Base-by-base conservation (phyloP, 1,140 invertebrate species). In the Lepidurus packardi region DNA sequence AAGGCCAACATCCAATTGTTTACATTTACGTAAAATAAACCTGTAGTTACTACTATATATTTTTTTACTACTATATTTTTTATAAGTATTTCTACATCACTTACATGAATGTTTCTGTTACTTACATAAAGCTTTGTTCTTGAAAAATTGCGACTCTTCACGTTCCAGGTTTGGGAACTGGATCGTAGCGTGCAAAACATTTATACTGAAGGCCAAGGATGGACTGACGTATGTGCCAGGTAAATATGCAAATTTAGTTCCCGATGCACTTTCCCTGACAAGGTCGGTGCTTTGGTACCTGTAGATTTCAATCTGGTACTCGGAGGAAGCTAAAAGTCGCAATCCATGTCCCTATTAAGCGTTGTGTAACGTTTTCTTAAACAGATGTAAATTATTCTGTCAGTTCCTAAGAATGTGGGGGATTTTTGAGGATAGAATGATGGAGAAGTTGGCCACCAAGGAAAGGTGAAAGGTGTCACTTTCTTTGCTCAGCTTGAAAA, bases 181-280 rank as follows among this genome's bases (percentile, higher is more conserved):
- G 86, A 87, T 25, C 82, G 82, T 13, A 79, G 80, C 10, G 83
- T 87, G 21, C 84, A 84, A 75, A 82, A 78, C 24, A 84, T 86
- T 43, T 82, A 84, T 7, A 79, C 84, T 11, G 75, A 79, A 9
- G 85, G 84, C 74, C 80, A 83, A n/a, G 84, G 83, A 2, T 87
- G 86, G 85, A 80, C 82, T 9, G 85, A 87, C 77, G 82, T 87
- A 13, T 87, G 86, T 41, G 85, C 85, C n/a, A 84, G 84, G 86
- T 87, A 82, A 85, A 80, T 78, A 41, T 43, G 73, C 47, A 73
- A 34, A 41, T 47, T 10, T 16, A 43, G 74, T 10, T 75, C 44
- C 21, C 44, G 44, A n/a, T 75, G 34, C 74, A 75, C 42, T 75
- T 75, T 75, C 74, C 42, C 44, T n/a, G 16, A 43, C 43, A 75